Evolutionary conservation across 2,888 invertebrate species (phyloP).

Genomic region (Eulithis prunata): DNA sequence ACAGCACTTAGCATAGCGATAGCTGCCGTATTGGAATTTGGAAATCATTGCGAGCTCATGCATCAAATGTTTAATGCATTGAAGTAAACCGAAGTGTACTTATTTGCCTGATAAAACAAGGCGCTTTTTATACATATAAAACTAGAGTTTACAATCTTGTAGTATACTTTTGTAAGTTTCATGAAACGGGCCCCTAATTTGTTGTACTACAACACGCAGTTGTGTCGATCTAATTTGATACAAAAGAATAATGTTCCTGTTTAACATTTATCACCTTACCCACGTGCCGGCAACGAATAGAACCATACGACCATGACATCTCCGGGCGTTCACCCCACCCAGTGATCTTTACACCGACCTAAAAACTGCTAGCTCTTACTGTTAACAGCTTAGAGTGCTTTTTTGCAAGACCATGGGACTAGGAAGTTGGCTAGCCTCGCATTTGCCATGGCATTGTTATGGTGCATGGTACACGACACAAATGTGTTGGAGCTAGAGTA

Average conservation of each 20-base stretch:
- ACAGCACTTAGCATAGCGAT: constrained; percentile 7
- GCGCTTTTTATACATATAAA: neutral
- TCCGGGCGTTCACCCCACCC: constrained; percentile 71
- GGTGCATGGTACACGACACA: constrained; percentile 32
- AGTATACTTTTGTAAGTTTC: neutral
- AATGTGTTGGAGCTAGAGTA: constrained; percentile 25
- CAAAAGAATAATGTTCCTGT: constrained; percentile 41
- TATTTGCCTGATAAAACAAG: no score
- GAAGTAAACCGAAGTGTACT: neutral
- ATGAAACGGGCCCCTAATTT: neutral
- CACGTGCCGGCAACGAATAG: constrained; percentile 51
- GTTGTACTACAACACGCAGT: neutral
- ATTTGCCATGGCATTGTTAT: constrained; percentile 40
- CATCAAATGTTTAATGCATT: neutral
- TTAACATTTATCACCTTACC: constrained; percentile 52
- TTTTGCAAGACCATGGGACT: constrained; percentile 33
- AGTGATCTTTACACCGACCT: constrained; percentile 68
- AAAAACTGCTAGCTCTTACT: constrained; percentile 58
- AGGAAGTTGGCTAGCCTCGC: constrained; percentile 25
- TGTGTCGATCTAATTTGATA: constrained; percentile 4
- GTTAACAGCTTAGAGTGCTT: constrained; percentile 45
- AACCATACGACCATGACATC: constrained; percentile 70
- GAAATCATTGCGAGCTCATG: constrained; percentile 6
- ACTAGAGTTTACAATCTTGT: neutral
- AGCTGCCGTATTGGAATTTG: constrained; percentile 6